Percentiles rank a stretch among this genome's conserved stretches.
Evolutionary conservation across 2,113 vertebrate species (phyloP).

Genomic region (Patagioenas fasciata): DNA sequence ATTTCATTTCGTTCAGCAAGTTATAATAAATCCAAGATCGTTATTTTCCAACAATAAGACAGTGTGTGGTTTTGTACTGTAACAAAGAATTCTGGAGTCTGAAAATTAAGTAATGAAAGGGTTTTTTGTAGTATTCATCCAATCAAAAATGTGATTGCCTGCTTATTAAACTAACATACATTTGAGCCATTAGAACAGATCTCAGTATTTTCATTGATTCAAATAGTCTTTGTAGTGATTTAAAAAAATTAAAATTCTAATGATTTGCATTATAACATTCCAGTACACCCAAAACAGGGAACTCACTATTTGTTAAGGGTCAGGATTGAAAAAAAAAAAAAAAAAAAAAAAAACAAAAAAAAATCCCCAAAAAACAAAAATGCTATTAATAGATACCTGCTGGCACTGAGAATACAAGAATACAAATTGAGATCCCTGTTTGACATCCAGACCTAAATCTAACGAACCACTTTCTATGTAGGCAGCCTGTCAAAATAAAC

Average conservation of each 20-base stretch:
- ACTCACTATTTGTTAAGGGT: not conserved
- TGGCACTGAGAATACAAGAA: not conserved
- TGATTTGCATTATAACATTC: not conserved
- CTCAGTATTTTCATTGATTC: not conserved
- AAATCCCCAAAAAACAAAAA: no score
- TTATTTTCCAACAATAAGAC: not conserved
- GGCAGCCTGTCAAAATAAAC: not conserved
- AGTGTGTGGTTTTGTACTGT: not conserved
- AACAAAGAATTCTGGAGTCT: not conserved
- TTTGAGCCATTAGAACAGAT: not conserved
- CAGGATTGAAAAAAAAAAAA: not conserved
- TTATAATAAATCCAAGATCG: not conserved
- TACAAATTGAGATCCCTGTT: not conserved
- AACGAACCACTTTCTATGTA: not conserved
- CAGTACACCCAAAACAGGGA: not conserved
- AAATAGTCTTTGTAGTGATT: not conserved
- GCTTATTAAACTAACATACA: not conserved
- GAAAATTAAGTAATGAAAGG: not conserved
- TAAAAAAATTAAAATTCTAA: not conserved
- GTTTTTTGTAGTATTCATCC: not conserved
- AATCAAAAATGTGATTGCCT: not conserved
- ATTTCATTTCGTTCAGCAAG: not conserved
- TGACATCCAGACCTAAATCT: not conserved
- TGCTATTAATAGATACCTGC: not conserved
- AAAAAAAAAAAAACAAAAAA: no score